Percentiles rank a stretch among this genome's conserved stretches.
phyloP scores from a whole-genome alignment of 2,888 invertebrate species.

The Helobdella robusta region DNA sequence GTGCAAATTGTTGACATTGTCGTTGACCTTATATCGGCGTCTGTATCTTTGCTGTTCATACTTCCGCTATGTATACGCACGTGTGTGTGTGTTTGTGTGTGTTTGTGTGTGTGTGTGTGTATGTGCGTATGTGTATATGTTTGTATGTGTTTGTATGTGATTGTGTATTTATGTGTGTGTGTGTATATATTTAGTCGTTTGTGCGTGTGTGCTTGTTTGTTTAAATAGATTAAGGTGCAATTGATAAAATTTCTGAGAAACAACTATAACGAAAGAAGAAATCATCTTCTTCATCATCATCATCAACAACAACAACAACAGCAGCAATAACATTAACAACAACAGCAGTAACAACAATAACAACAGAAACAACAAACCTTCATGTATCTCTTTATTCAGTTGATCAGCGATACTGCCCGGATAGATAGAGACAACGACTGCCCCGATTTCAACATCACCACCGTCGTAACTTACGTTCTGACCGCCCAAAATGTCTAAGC shows the following conservation, averaged over 20 bases:
- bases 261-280: too few relatives aligned
- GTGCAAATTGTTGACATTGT: slow-evolving; percentile 31
- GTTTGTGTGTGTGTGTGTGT: too few relatives aligned
- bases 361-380: slow-evolving; percentile 49
- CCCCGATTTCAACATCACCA: slow-evolving; percentile 51
- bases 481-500: slow-evolving; percentile 57
- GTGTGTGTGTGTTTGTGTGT: too few relatives aligned
- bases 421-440: slow-evolving; percentile 56
- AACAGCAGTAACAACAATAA: not conserved
- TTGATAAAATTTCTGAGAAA: too few relatives aligned
- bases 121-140: too few relatives aligned
- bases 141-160: too few relatives aligned
- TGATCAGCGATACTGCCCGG: slow-evolving; percentile 54
- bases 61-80: too few relatives aligned
- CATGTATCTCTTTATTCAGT: slow-evolving; percentile 54
- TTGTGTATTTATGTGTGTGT: too few relatives aligned
- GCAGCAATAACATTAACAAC: not conserved
- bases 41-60: not conserved
- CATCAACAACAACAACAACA: not conserved
- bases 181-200: too few relatives aligned
- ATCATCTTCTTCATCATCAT: slow-evolving; percentile 9
- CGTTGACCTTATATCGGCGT: slow-evolving; percentile 20
- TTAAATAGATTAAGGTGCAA: too few relatives aligned
- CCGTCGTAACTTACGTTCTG: slow-evolving; percentile 53
- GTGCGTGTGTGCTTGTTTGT: too few relatives aligned